phyloP scores from a whole-genome alignment of 1,140 invertebrate genomes.

The Ostrea edulis region DNA sequence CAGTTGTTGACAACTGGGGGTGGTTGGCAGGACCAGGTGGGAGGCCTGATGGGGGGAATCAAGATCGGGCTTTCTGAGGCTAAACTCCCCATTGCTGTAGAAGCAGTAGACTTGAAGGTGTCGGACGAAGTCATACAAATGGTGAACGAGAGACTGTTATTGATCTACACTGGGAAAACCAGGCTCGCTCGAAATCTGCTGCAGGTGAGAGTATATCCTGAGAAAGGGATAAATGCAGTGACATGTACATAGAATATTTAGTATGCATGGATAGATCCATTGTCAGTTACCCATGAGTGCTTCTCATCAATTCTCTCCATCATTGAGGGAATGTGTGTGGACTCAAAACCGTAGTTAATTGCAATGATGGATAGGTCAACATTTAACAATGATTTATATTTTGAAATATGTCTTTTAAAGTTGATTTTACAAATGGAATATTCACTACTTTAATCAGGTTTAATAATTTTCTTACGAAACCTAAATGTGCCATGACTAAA shows the following conservation, averaged over 20 bases:
- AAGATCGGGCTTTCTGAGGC: conserved; percentile 78
- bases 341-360: no score
- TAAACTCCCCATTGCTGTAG: conserved; percentile 77
- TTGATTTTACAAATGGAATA: no score
- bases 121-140: conserved; percentile 67
- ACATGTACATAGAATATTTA: neutral
- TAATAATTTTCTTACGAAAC: no score
- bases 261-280: neutral
- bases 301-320: no score
- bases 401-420: no score
- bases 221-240: neutral
- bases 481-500: no score
- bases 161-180: conserved; percentile 83
- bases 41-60: conserved; percentile 80
- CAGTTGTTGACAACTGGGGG: conserved; percentile 82
- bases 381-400: no score
- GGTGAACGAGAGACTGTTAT: conserved; percentile 79
- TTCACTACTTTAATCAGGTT: no score
- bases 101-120: conserved; percentile 73
- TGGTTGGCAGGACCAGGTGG: conserved; percentile 83
- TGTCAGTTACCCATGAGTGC: no score
- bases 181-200: conserved; percentile 82
- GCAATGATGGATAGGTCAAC: no score
- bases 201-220: conserved; percentile 70
- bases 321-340: no score